Base-by-base conservation (phyloP, 2,888 invertebrate genomes). In the Lithophane semibrunnea region DNA sequence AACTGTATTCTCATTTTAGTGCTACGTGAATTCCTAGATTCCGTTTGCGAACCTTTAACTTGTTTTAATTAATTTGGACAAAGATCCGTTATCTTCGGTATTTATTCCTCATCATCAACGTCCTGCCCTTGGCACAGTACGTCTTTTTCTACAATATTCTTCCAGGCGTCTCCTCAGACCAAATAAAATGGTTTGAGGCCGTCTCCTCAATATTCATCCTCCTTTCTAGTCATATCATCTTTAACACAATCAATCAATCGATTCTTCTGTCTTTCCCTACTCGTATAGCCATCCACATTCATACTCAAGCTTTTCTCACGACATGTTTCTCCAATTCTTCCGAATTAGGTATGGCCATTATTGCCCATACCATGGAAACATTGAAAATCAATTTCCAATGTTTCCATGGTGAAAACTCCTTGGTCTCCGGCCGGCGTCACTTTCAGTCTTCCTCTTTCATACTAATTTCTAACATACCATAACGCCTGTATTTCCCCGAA, bases 1-100 rank as follows among this genome's bases (percentile, higher is more conserved):
- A 42, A 24, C 44, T 52, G 24, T 73, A 54, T 37, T 37, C 21
- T 54, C 58, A 58, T 64, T 44, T 75, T 54, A 58, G 16, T 58
- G 29, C 10, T 67, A 21, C 54, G 21, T 37, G 18, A 49, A 44
- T 49, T 65, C 9, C 42, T 54, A 37, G 21, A 21, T 37, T 24
- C 13, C 13, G 4, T 66, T 81, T 13, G 52, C 18, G 24, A 65
- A 24, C 37, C 21, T 44, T n/a, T 29, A 61, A 61, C 10, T 29
- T 47, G 12, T 5, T 10, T 21, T 16, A 44, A 42, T 60, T 42
- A 13, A 52, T 52, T 5, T 61, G n/a, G 16, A 21, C 10, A 58
- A 29, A n/a, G 16, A n/a, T 12, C 18, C 7, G 63, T 37, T n/a
- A 63, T 49, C 49, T 18, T 18, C 13, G 5, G 18, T 12, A 29